Evolutionary conservation across 2,797 vertebrate genomes (phyloP).

Genomic region (Falco naumanni): DNA sequence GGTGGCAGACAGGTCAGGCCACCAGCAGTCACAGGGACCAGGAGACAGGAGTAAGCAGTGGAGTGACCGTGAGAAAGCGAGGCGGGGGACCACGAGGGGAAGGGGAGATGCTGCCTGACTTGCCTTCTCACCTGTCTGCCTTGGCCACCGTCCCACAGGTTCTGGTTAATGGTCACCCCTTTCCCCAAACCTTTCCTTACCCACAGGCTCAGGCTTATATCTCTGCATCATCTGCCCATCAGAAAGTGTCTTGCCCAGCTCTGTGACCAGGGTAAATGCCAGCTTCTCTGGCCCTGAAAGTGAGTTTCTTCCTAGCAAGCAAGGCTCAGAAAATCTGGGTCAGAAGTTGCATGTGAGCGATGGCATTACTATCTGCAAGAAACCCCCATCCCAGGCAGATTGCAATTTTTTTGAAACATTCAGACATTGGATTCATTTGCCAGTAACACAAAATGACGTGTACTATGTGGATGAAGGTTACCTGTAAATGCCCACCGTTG

Average conservation of each 20-base stretch:
- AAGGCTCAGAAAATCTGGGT: background rate
- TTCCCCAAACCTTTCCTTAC: background rate
- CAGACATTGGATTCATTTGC: background rate
- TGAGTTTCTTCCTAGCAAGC: background rate
- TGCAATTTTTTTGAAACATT: background rate
- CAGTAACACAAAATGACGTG: background rate
- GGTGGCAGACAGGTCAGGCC: background rate
- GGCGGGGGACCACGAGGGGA: background rate
- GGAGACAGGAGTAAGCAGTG: background rate
- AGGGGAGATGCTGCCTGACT: background rate
- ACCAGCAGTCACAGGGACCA: background rate
- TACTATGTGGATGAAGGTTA: background rate
- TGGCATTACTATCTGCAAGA: background rate
- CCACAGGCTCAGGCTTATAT: fast-evolving
- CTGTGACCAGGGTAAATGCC: background rate
- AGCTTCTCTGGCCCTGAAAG: background rate
- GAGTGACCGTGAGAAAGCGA: fast-evolving
- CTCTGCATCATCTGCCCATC: background rate
- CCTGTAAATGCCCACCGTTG: background rate
- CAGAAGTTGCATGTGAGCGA: background rate
- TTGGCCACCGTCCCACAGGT: background rate
- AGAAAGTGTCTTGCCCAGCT: background rate
- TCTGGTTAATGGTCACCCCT: background rate
- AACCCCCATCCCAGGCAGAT: background rate
- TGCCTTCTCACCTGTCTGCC: background rate